Conservation (phyloP, 1,140 invertebrate genomes). For the Sycophila sp. region DNA sequence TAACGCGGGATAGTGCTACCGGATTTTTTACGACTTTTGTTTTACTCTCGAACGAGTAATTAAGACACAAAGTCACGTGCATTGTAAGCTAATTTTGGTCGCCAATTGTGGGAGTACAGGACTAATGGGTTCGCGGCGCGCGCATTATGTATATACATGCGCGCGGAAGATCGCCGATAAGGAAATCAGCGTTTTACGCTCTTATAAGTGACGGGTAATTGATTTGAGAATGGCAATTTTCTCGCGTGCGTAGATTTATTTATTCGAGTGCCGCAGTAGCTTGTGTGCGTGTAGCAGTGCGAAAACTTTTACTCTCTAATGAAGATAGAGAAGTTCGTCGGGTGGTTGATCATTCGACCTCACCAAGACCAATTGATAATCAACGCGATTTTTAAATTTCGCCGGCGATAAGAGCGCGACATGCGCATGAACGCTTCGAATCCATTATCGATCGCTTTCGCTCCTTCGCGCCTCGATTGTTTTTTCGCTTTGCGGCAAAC, state of each 20-base stretch:
- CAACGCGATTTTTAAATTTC: neutral
- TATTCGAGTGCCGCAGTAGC: neutral
- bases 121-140: too few species aligned
- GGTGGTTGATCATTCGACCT: constrained; percentile 24
- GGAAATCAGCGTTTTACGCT: constrained; percentile 5
- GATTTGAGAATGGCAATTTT: neutral
- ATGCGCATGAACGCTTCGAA: too few species aligned
- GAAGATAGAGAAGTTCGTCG: constrained; percentile 25
- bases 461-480: too few species aligned
- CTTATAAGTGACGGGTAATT: neutral
- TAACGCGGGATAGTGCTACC: too few species aligned
- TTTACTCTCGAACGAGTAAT: too few species aligned
- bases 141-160: too few species aligned
- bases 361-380: neutral
- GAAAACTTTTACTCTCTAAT: constrained; percentile 16
- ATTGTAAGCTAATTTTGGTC: too few species aligned
- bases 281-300: neutral
- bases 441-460: too few species aligned
- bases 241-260: neutral
- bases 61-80: too few species aligned
- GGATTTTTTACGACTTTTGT: too few species aligned
- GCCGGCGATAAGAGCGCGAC: neutral
- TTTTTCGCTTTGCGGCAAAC: too few species aligned
- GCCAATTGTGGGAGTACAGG: too few species aligned
- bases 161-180: constrained; percentile 9